These are phyloP conservation scores for Pollicipes pollicipes DNA, from an alignment of 1,140 invertebrate genomes.

Conservation along the genomic window DNA sequence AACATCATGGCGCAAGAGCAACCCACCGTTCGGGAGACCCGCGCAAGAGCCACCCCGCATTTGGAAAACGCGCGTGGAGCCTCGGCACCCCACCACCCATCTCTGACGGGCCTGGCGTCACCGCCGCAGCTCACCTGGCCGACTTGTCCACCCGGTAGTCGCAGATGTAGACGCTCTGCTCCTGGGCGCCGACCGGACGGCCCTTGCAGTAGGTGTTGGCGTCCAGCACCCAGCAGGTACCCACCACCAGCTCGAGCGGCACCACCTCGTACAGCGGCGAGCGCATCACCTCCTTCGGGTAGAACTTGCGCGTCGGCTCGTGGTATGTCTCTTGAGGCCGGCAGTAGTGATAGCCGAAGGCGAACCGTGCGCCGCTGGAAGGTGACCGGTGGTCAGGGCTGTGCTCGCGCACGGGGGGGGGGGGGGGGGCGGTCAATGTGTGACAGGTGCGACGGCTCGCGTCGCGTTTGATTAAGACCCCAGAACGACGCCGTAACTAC, in stretches of 20 bases:
- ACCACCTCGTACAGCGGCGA: constrained; percentile 85
- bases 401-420: too few species aligned
- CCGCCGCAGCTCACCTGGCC: constrained; percentile 44
- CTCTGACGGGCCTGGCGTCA: too few species aligned
- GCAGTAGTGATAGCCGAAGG: constrained; percentile 90
- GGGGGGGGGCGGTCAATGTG: too few species aligned
- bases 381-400: too few species aligned
- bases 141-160: constrained; percentile 87
- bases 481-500: too few species aligned
- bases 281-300: constrained; percentile 85
- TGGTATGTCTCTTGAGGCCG: constrained; percentile 94
- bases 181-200: constrained; percentile 60
- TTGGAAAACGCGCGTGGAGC: too few species aligned
- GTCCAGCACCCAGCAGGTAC: constrained; percentile 88
- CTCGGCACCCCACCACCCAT: too few species aligned
- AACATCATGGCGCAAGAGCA: too few species aligned
- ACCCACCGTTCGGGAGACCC: too few species aligned
- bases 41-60: too few species aligned
- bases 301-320: constrained; percentile 87
- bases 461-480: too few species aligned
- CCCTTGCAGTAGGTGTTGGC: constrained; percentile 80
- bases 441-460: too few species aligned
- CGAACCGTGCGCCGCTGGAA: constrained; percentile 67
- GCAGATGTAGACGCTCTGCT: constrained; percentile 88
- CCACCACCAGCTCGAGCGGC: constrained; percentile 81